These are phyloP conservation scores for Larimichthys crocea DNA, from an alignment of 2,113 vertebrate genomes.

Conservation along the genomic window DNA sequence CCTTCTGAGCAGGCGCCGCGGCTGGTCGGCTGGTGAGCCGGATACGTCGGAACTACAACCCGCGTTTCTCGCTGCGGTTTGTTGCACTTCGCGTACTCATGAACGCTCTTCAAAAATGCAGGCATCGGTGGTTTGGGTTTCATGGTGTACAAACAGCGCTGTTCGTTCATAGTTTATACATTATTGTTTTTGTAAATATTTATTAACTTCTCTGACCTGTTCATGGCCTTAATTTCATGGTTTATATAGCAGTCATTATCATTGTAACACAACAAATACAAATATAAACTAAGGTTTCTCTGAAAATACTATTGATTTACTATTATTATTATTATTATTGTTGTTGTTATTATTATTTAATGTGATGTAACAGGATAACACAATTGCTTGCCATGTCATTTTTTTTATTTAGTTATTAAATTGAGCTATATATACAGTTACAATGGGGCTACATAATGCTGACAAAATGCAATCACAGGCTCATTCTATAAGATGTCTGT, in stretches of 20 bases:
- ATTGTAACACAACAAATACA: background rate
- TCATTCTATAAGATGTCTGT: background rate
- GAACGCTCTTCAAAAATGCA: conserved; percentile 65
- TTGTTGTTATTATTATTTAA: background rate
- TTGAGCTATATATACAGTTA: background rate
- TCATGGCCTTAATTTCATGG: background rate
- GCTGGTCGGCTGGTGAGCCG: background rate
- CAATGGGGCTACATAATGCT: background rate
- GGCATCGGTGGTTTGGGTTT: conserved; percentile 28
- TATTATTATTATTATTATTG: background rate
- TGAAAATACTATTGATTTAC: background rate
- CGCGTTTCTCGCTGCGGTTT: conserved; percentile 70
- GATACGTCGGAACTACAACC: conserved; percentile 74
- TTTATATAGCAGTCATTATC: background rate
- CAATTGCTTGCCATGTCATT: background rate
- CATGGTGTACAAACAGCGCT: background rate
- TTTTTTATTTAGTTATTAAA: background rate
- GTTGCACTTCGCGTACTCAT: conserved; percentile 66
- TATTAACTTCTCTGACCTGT: background rate
- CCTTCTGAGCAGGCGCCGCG: background rate
- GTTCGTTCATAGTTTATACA: background rate
- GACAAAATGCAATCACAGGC: background rate
- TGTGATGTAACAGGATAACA: background rate
- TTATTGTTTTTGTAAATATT: background rate
- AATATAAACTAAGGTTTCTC: background rate